Base-by-base conservation (phyloP, 2,797 vertebrate genomes). In the Eulemur mongoz region DNA sequence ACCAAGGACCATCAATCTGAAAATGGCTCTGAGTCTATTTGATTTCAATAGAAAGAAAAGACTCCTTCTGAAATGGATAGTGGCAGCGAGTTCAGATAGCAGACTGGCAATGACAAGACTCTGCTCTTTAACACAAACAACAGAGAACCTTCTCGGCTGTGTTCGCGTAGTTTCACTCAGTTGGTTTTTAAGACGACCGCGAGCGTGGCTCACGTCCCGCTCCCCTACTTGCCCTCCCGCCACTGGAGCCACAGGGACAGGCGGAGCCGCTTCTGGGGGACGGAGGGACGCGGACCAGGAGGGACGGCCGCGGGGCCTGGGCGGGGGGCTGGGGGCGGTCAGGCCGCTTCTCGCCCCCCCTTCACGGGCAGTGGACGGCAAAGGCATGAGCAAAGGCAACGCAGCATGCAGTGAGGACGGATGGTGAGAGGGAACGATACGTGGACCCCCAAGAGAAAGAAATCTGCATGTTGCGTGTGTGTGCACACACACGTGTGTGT, bases 1-100 rank as follows among this genome's bases (percentile, higher is more conserved):
- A 93, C 94, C 84, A 1, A 98, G 94, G 96, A 94, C 96, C 75
- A 90, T 97, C 96, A 94, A 96, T 97, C 84, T 95, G 96, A 97
- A 97, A 78, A 87, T 89, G 93, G 86, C 57, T 96, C 57, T 73
- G 61, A 95, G 93, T 97, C 96, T 70, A 70, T 72, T 52, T 84
- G 91, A 96, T 89, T 93, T 86, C 91, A 38, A 43, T 30, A 76
- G 82, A 54, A 91, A 80, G 93, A 72, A 95, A 84, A 85, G 65
- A 73, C 86, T 50, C 50, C 35, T 80, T 69, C 45, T 10, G 86
- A 95, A 93, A 95, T 75, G 80, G 85, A 81, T 45, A 76, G 86
- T 89, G 96, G 92, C 95, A 87, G 95, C 25, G 2, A 40, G 67
- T 43, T 87, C 85, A 73, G 69, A 95, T 61, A 86, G 75, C 69